Evolutionary conservation across 2,113 vertebrate species (phyloP).

Genomic region (Oostethus manadensis): DNA sequence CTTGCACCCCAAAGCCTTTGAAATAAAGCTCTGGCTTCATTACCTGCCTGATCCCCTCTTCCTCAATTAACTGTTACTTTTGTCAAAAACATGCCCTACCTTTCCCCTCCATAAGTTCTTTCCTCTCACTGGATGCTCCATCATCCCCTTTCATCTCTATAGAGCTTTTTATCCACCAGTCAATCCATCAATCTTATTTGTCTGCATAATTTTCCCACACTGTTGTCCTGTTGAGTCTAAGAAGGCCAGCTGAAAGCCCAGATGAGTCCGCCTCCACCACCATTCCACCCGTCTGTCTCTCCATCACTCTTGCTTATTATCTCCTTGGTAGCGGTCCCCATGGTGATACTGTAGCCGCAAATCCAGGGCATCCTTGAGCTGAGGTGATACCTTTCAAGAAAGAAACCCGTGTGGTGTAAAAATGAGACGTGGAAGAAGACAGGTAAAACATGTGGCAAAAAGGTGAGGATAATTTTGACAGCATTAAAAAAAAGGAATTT

Average conservation of each 20-base stretch:
- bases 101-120: background rate
- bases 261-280: background rate
- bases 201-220: background rate
- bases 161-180: conserved; percentile 27
- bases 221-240: conserved; percentile 11
- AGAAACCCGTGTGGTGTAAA: conserved; percentile 6
- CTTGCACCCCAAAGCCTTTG: conserved; percentile 47
- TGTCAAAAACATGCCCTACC: background rate
- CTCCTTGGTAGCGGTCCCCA: conserved; percentile 69
- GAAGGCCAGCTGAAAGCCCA: conserved; percentile 8
- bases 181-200: conserved; percentile 1
- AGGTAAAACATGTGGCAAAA: conserved; percentile 10
- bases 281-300: conserved; percentile 31
- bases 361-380: conserved; percentile 73
- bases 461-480: conserved; percentile 11
- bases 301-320: conserved; percentile 53
- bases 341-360: conserved; percentile 60
- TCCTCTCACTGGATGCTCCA: background rate
- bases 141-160: conserved; percentile 18
- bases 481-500: background rate
- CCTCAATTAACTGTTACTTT: conserved; percentile 11
- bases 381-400: conserved; percentile 62
- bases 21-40: conserved; percentile 62
- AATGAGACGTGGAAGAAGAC: conserved; percentile 7
- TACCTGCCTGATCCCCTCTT: conserved; percentile 11